Evolutionary conservation across 1,140 invertebrate species (phyloP).

Genomic region (Platyura marginata): DNA sequence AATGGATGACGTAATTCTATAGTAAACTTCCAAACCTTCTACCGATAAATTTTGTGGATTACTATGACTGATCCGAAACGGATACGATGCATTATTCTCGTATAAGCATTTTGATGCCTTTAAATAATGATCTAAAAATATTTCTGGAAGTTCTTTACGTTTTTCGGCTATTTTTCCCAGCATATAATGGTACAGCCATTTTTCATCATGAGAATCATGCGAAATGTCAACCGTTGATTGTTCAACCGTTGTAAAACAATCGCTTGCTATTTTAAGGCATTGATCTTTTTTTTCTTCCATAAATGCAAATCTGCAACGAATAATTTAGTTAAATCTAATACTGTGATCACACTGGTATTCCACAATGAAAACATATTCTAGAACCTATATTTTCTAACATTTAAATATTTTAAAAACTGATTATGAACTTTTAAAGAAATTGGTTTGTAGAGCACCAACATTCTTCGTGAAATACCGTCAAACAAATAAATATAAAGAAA

Average conservation of each 20-base stretch:
- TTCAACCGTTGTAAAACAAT: constrained; percentile 58
- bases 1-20: constrained; percentile 66
- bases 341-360: no score
- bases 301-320: constrained; percentile 45
- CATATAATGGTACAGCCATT: constrained; percentile 80
- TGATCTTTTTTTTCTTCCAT: constrained; percentile 57
- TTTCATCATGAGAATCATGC: constrained; percentile 46
- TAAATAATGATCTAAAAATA: constrained; percentile 60
- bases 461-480: no score
- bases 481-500: no score
- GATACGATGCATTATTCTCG: constrained; percentile 68
- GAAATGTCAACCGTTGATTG: constrained; percentile 28
- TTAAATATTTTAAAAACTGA: no score
- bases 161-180: constrained; percentile 82
- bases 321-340: no score
- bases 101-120: constrained; percentile 52
- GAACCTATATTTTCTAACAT: no score
- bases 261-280: constrained; percentile 52
- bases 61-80: constrained; percentile 67
- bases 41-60: constrained; percentile 64
- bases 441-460: no score
- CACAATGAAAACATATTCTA: no score
- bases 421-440: no score
- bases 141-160: constrained; percentile 44
- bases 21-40: constrained; percentile 77